A percentile compares a stretch with the other conserved stretches of the same genome.
Conservation (phyloP, 2,113 vertebrate species). For the Pao palembangensis region DNA sequence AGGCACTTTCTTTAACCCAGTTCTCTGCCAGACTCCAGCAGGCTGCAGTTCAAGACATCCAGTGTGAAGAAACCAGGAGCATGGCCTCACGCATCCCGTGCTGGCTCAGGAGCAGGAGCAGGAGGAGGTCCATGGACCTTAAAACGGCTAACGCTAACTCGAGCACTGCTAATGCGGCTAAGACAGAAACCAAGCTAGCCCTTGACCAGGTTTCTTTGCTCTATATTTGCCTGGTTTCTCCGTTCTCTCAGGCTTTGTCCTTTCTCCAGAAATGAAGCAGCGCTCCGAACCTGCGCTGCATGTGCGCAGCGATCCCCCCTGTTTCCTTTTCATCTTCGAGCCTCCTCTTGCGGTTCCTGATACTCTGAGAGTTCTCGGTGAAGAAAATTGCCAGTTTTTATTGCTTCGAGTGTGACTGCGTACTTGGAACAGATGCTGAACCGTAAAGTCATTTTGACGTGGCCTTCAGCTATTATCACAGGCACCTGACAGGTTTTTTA, state of each 20-base stretch:
- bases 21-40: conserved; percentile 17
- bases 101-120: conserved; percentile 21
- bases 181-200: too few species aligned
- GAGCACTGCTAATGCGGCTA: too few species aligned
- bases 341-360: conserved; percentile 22
- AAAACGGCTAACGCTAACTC: too few species aligned
- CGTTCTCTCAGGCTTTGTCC: not conserved
- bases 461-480: conserved; percentile 35
- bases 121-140: conserved; percentile 20
- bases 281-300: not conserved
- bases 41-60: not conserved
- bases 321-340: conserved; percentile 31
- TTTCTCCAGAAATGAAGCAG: not conserved
- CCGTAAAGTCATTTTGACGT: conserved; percentile 46
- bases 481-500: conserved; percentile 30
- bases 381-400: conserved; percentile 38
- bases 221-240: not conserved
- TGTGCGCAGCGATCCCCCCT: conserved; percentile 28
- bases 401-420: conserved; percentile 27
- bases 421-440: conserved; percentile 48
- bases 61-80: not conserved
- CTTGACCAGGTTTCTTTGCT: not conserved
- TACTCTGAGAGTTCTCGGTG: conserved; percentile 15
- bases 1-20: conserved; percentile 42
- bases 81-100: not conserved